A percentile compares a stretch with the other conserved stretches of the same genome.
These are phyloP conservation scores for Lagopus leucura DNA, from an alignment of 2,113 vertebrate species.

Conservation along the genomic window DNA sequence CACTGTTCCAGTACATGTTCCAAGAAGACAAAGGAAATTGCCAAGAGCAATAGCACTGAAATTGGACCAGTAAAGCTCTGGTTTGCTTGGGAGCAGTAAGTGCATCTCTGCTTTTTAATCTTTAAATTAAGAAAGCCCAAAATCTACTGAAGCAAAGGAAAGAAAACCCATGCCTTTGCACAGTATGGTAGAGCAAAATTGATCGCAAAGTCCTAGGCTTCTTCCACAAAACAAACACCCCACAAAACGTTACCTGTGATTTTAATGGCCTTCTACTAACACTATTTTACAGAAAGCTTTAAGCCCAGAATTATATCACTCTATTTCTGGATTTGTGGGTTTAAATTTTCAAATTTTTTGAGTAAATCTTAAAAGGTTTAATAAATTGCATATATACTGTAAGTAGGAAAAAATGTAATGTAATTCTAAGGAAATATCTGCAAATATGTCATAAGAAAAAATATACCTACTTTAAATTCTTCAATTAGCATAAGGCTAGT, in stretches of 20 bases:
- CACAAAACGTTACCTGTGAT: conserved; percentile 4
- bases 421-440: background rate
- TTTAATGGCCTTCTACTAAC: background rate
- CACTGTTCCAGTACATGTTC: background rate
- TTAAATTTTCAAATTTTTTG: background rate
- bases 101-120: background rate
- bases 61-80: background rate
- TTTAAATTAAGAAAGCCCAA: background rate
- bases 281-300: background rate
- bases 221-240: background rate
- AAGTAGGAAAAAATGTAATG: background rate
- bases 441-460: background rate
- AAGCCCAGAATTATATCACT: background rate
- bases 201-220: background rate
- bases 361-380: background rate
- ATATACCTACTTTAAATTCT: background rate
- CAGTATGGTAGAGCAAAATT: fast-evolving
- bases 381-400: background rate
- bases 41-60: background rate
- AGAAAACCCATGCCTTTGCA: background rate
- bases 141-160: background rate
- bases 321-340: background rate
- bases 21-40: background rate
- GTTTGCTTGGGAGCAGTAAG: background rate
- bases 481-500: background rate